Conservation (phyloP, 64 coral and sea anemone genomes). For the Trachythela sp. region DNA sequence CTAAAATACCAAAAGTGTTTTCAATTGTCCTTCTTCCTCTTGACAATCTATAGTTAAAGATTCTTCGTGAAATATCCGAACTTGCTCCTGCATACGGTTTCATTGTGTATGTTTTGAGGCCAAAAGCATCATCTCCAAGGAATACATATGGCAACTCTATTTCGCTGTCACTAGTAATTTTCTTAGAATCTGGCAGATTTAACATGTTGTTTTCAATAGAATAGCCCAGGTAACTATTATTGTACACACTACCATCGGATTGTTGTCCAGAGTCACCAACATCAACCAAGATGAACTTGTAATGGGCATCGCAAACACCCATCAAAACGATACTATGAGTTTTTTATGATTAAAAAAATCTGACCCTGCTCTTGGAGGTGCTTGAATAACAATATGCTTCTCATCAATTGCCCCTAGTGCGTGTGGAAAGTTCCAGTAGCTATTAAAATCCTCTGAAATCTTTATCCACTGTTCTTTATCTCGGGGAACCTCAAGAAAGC, state of each 20-base stretch:
- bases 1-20: not conserved
- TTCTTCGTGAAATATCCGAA: constrained; percentile 3
- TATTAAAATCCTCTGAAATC: not conserved
- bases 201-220: not conserved
- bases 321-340: not conserved
- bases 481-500: not conserved
- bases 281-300: not conserved
- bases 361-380: not conserved
- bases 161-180: not conserved
- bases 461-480: not conserved
- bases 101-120: constrained; percentile 4
- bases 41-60: not conserved
- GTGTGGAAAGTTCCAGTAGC: constrained; percentile 16
- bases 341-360: no score
- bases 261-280: constrained; percentile 13
- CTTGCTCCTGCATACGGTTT: not conserved
- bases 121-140: constrained; percentile 7
- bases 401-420: constrained; percentile 9
- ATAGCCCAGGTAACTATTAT: no score
- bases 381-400: constrained; percentile 13
- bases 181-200: not conserved
- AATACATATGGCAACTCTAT: not conserved
- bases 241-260: no score
- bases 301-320: constrained; percentile 9
- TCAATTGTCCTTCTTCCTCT: not conserved